Base-by-base conservation (phyloP, 2,113 vertebrate genomes). In the Tachysurus fulvidraco region DNA sequence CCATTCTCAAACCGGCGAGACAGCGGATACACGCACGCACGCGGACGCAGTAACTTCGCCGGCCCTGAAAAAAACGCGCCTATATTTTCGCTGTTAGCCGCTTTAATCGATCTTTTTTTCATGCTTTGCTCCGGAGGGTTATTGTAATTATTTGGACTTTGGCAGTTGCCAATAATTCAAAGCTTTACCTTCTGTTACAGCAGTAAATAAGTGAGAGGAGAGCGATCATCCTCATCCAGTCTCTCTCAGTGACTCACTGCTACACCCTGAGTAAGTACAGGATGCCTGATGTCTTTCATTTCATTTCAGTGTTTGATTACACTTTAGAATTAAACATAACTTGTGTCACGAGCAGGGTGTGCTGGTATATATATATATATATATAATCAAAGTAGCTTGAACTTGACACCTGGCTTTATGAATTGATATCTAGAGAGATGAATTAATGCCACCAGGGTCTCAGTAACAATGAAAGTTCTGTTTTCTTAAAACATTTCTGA, bases 1-100 rank as follows among this genome's bases (percentile, higher is more conserved):
- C 94, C 94, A 92, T 87, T 81, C 83, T 88, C 89, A 89, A 88
- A 90, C 93, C 92, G 93, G 93, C 87, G 89, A 89, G 84, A 91
- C 84, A 52, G 69, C 65, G 59, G 50, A 87, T 79, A 62, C 84
- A n/a, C 69, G 60, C 73, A 74, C 41, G 60, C 73, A 74, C 41
- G 52, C 73, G 23, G 88, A 69, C 80, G 79, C 87, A 19, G 16
- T 25, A 85, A 88, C 46, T 85, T 86, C 28, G 84, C 59, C n/a
- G 74, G 74, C 14, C 52, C 3, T 88, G 9, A 46, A 46, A 81
- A 74, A 41, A 81, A 44, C 25, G 30, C 57, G 44, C 14, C 17
- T 28, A 60, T 60, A 57, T 81, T 57, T 52, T 57, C 36, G 0
- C 60, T 41, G 3, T 57, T 67, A 28, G 25, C 59, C 6, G 16